These are phyloP conservation scores for Parnassius glacialis DNA, from an alignment of 2,888 invertebrate species.

Conservation along the genomic window DNA sequence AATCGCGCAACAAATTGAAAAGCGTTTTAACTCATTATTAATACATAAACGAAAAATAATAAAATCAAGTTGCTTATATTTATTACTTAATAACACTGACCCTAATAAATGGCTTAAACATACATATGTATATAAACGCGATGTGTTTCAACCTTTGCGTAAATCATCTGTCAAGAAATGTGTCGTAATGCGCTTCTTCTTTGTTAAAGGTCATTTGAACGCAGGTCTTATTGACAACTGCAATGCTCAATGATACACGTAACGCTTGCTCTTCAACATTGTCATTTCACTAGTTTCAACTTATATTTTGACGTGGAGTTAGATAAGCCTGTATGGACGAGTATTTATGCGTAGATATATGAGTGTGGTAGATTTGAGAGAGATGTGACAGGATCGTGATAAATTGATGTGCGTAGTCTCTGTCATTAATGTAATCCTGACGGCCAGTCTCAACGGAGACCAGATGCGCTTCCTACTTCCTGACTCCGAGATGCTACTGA, in stretches of 20 bases:
- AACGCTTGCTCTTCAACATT: background rate
- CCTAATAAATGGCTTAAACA: conserved; percentile 17
- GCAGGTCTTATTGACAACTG: conserved; percentile 13
- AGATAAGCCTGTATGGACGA: no score
- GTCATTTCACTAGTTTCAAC: background rate
- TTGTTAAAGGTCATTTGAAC: conserved; percentile 15
- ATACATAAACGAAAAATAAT: background rate
- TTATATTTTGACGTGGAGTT: conserved; percentile 11
- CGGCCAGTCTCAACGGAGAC: no score
- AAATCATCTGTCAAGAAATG: conserved; percentile 14
- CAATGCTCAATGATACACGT: background rate
- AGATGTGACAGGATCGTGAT: no score
- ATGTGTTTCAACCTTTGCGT: conserved; percentile 13
- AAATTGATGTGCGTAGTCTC: no score
- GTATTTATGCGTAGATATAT: no score
- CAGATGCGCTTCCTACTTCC: no score
- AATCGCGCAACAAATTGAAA: no score
- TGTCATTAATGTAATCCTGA: no score
- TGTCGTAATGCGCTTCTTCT: conserved; percentile 11
- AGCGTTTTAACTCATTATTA: no score
- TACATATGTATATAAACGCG: conserved; percentile 9
- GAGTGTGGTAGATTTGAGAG: no score
- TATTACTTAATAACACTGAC: conserved; percentile 24
- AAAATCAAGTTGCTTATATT: conserved; percentile 12
- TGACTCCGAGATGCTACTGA: no score